Conservation (phyloP, 2,113 vertebrate genomes). For the Lepisosteus oculatus region DNA sequence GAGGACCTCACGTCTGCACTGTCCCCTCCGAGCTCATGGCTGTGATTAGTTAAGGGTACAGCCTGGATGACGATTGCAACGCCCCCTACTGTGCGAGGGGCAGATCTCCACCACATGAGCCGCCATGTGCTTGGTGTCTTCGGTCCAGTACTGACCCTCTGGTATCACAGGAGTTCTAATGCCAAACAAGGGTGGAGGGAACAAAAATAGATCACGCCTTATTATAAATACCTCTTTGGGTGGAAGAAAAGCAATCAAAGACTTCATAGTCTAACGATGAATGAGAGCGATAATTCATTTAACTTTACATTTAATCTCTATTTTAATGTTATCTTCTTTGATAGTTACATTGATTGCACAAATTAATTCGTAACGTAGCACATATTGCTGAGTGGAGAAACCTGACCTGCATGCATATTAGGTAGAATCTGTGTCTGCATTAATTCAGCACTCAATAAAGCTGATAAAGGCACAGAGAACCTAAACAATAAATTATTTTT, state of each 20-base stretch:
- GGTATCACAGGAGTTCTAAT: no score
- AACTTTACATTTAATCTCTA: constrained; percentile 5
- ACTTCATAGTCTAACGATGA: no score
- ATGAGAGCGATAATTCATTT: constrained; percentile 24
- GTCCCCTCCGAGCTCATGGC: no score
- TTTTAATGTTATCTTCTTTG: constrained; percentile 33
- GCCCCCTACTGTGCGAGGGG: neutral
- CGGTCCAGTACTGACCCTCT: no score
- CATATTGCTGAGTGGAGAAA: neutral
- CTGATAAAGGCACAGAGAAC: neutral
- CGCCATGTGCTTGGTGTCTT: no score
- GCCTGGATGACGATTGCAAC: neutral
- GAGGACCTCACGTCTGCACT: no score
- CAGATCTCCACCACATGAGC: neutral
- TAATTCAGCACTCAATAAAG: neutral
- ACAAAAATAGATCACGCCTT: no score
- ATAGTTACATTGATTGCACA: constrained; percentile 34
- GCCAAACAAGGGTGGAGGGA: no score
- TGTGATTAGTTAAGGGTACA: no score
- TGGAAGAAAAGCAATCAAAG: no score
- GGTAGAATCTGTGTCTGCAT: neutral
- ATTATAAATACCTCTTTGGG: no score
- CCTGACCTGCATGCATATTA: neutral
- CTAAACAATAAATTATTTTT: neutral
- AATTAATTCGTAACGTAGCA: constrained; percentile 7